phyloP scores from a whole-genome alignment of 2,113 vertebrate species.

The Montifringilla adamsi region DNA sequence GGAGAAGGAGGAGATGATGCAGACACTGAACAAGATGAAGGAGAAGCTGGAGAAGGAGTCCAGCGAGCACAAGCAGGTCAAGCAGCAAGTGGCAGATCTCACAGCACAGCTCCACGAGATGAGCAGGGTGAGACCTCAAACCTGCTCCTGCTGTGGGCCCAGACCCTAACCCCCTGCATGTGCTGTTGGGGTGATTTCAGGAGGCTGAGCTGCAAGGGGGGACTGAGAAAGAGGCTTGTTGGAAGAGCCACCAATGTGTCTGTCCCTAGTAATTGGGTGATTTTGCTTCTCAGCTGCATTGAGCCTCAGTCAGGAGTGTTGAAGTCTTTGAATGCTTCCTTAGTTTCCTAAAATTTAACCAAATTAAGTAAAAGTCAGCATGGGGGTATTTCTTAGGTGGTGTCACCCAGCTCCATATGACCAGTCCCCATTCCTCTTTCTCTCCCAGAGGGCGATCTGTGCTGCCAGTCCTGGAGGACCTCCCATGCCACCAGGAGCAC shows the following conservation, averaged over 20 bases:
- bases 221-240: not conserved
- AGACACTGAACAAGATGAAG: slow-evolving; percentile 99
- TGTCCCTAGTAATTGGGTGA: not conserved
- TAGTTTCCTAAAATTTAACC: not conserved
- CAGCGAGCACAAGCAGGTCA: slow-evolving; percentile 90
- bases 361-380: not conserved
- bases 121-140: slow-evolving; percentile 77
- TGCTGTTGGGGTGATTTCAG: not conserved
- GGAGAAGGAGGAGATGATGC: slow-evolving; percentile 99
- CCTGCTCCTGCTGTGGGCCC: not conserved
- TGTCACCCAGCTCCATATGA: not conserved
- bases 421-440: not conserved
- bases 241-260: not conserved
- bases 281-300: not conserved
- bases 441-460: slow-evolving; percentile 80
- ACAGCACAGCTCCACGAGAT: slow-evolving; percentile 86
- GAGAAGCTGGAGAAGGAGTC: slow-evolving; percentile 97
- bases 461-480: slow-evolving; percentile 80
- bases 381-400: not conserved
- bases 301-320: not conserved
- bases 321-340: not conserved
- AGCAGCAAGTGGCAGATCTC: slow-evolving; percentile 93
- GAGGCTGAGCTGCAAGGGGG: not conserved
- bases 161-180: not conserved
- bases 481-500: slow-evolving; percentile 76